A percentile compares a stretch with the other conserved stretches of the same genome.
phyloP scores from a whole-genome alignment of 2,888 invertebrate genomes.

The Catocala nupta region DNA sequence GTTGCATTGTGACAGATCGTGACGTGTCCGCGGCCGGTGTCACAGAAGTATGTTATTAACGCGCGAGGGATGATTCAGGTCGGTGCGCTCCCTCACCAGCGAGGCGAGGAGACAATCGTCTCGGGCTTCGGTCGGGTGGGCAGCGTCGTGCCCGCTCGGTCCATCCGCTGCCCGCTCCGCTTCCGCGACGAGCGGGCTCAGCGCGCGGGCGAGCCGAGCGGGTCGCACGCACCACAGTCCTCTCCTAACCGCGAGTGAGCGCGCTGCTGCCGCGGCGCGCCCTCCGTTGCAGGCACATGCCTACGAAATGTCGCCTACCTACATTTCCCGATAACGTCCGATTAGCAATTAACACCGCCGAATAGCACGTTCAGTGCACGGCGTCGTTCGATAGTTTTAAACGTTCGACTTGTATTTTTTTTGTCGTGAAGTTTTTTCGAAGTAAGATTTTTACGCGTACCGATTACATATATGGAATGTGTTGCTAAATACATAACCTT shows the following conservation, averaged over 20 bases:
- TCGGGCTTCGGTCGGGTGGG: slow-evolving; percentile 51
- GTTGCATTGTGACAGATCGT: slow-evolving; percentile 46
- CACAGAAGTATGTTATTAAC: slow-evolving; percentile 57
- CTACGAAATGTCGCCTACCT: slow-evolving; percentile 80
- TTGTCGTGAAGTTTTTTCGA: slow-evolving; percentile 66
- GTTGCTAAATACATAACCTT: slow-evolving; percentile 80
- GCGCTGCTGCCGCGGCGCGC: slow-evolving; percentile 84
- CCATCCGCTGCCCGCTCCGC: slow-evolving; percentile 45
- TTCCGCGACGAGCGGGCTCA: slow-evolving; percentile 57
- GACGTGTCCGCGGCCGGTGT: slow-evolving; percentile 20
- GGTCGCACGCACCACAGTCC: slow-evolving; percentile 80
- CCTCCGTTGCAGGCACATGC: slow-evolving; percentile 78
- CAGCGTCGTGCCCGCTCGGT: slow-evolving; percentile 31
- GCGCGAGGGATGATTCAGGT: slow-evolving; percentile 78
- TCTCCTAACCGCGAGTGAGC: slow-evolving; percentile 84
- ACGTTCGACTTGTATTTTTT: slow-evolving; percentile 51
- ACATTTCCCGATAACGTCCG: slow-evolving; percentile 75
- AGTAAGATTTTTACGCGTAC: slow-evolving; percentile 62
- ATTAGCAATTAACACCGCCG: slow-evolving; percentile 75
- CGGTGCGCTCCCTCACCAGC: slow-evolving; percentile 70
- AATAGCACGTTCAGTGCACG: slow-evolving; percentile 74
- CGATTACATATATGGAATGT: slow-evolving; percentile 73
- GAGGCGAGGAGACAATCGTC: slow-evolving; percentile 55
- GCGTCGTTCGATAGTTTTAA: slow-evolving; percentile 57
- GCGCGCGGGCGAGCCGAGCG: slow-evolving; percentile 49